Conservation (phyloP, 2,113 vertebrate species). For the Anguilla rostrata region DNA sequence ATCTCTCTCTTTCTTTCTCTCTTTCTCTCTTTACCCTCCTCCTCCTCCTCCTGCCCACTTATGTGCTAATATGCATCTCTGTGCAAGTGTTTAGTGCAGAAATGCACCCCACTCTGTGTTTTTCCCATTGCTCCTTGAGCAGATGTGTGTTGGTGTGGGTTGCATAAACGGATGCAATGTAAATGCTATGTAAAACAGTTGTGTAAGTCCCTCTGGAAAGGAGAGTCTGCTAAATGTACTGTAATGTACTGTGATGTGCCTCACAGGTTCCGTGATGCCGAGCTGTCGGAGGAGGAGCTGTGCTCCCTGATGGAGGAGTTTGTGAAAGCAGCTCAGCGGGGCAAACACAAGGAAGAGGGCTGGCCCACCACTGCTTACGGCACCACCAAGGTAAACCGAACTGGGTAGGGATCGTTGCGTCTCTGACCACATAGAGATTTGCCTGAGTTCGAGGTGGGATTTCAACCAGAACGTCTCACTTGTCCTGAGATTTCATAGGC, state of each 20-base stretch:
- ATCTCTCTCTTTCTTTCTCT: neutral
- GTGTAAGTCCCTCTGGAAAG: too few relatives aligned
- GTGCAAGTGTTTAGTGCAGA: neutral
- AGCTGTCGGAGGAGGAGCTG: slow-evolving; percentile 51
- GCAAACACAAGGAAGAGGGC: slow-evolving; percentile 46
- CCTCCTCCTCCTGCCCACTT: neutral
- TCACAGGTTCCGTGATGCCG: slow-evolving; percentile 45
- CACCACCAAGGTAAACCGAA: slow-evolving; percentile 43
- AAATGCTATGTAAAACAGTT: too few relatives aligned
- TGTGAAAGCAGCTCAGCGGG: slow-evolving; percentile 49
- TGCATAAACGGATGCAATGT: too few relatives aligned
- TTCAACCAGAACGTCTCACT: too few relatives aligned
- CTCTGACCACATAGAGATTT: too few relatives aligned
- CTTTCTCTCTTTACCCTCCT: neutral
- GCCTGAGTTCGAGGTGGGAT: too few relatives aligned
- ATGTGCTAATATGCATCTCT: too few relatives aligned
- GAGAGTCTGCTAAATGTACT: too few relatives aligned
- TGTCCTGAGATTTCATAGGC: too few relatives aligned
- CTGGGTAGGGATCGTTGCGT: neutral
- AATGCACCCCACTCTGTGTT: neutral
- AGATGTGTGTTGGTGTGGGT: neutral
- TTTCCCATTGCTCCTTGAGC: neutral
- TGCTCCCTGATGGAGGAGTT: slow-evolving; percentile 51
- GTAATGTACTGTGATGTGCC: too few relatives aligned
- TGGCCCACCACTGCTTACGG: slow-evolving; percentile 55